Conservation (phyloP, 2,797 vertebrate genomes). For the Erethizon dorsatum region DNA sequence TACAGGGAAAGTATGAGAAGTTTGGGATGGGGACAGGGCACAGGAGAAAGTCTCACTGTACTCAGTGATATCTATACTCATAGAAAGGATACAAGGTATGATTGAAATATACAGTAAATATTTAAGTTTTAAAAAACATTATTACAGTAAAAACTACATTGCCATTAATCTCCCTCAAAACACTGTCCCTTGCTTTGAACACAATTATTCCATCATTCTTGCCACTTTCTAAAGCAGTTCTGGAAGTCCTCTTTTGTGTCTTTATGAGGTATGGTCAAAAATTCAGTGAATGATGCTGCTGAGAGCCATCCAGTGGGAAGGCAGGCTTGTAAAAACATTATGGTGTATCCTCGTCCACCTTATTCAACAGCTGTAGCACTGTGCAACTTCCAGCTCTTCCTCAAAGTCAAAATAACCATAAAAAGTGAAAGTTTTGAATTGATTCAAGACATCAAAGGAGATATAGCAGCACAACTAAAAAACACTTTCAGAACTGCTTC, state of each 20-base stretch:
- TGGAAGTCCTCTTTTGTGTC: background rate
- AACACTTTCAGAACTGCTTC: background rate
- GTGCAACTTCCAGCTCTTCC: background rate
- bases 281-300: background rate
- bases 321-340: background rate
- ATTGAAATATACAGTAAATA: background rate
- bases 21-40: accelerated
- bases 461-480: too few species aligned
- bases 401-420: background rate
- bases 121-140: background rate
- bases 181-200: background rate
- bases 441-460: background rate
- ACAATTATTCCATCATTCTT: background rate
- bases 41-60: background rate
- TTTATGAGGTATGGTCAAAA: background rate
- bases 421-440: background rate
- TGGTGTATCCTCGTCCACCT: background rate
- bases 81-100: background rate
- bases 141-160: background rate
- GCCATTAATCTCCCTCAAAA: background rate
- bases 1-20: background rate
- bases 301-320: background rate
- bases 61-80: background rate
- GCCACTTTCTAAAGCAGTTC: background rate
- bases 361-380: background rate